Conservation (phyloP, 2,113 vertebrate species). For the Solenodon paradoxus region DNA sequence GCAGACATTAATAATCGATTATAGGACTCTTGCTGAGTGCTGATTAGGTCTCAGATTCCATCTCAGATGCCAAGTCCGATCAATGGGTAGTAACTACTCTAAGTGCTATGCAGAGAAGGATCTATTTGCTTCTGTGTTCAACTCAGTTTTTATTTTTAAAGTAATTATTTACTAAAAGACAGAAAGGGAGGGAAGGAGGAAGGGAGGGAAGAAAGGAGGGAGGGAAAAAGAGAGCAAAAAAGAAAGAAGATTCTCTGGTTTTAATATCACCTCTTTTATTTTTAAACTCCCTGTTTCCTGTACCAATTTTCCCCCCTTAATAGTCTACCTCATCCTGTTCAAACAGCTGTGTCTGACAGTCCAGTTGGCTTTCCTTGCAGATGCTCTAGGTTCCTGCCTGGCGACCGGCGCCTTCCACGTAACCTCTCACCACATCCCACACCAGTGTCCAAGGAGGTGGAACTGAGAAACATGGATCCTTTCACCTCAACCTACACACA, state of each 20-base stretch:
- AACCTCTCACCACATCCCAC: neutral
- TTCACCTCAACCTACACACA: neutral
- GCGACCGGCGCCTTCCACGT: fast-evolving
- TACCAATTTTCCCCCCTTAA: fast-evolving
- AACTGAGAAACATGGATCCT: neutral
- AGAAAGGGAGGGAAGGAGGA: no score
- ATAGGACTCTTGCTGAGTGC: constrained; percentile 22
- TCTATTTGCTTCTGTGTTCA: neutral
- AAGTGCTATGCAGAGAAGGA: neutral
- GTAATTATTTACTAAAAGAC: neutral
- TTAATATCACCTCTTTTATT: neutral
- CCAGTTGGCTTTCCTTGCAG: neutral
- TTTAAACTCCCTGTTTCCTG: constrained; percentile 3
- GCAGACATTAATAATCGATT: constrained; percentile 62
- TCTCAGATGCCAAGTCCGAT: neutral
- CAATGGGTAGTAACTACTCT: neutral
- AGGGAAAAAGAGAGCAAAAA: neutral
- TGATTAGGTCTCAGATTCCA: constrained; percentile 48
- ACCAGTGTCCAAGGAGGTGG: no score
- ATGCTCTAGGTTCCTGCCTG: neutral
- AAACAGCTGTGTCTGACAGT: neutral
- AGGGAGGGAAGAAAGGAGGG: no score
- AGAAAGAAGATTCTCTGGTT: neutral
- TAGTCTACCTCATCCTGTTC: neutral
- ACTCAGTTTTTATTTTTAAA: constrained; percentile 24